phyloP scores from a whole-genome alignment of 1,140 invertebrate species.

The Drosophila baimaii region DNA sequence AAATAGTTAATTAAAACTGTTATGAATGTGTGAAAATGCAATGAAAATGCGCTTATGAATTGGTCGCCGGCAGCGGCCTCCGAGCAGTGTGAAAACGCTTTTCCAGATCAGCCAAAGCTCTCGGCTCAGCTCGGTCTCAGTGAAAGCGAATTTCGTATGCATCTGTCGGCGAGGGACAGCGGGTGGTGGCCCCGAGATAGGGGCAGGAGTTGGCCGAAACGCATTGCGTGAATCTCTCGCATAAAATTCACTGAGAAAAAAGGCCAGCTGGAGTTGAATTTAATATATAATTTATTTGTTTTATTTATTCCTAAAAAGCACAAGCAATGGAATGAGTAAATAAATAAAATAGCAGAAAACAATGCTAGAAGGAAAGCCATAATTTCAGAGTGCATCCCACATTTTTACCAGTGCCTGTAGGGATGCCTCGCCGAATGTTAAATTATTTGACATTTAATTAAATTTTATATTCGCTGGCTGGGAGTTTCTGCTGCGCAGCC shows the following conservation, averaged over 20 bases:
- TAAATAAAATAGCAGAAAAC: background rate
- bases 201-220: slow-evolving; percentile 19
- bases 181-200: background rate
- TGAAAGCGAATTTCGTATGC: slow-evolving; percentile 79
- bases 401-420: slow-evolving; percentile 34
- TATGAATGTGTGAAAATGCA: slow-evolving; percentile 79
- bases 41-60: slow-evolving; percentile 59
- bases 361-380: background rate
- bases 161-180: slow-evolving; percentile 21
- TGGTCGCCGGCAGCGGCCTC: slow-evolving; percentile 19
- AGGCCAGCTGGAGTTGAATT: accelerated
- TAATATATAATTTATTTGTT: background rate
- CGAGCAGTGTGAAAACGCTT: slow-evolving; percentile 70
- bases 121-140: slow-evolving; percentile 42
- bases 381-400: background rate
- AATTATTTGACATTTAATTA: slow-evolving; percentile 83
- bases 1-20: slow-evolving; percentile 75
- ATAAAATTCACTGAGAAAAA: slow-evolving; percentile 14
- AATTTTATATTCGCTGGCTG: slow-evolving; percentile 38
- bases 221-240: slow-evolving; percentile 64
- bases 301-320: background rate
- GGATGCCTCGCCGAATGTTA: slow-evolving; percentile 62
- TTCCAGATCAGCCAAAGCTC: slow-evolving; percentile 68
- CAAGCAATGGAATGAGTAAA: no score
- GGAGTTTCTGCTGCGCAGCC: slow-evolving; percentile 33